These are phyloP conservation scores for Caenorhabditis sulstoni DNA, from an alignment of 2,888 invertebrate genomes.

Conservation along the genomic window DNA sequence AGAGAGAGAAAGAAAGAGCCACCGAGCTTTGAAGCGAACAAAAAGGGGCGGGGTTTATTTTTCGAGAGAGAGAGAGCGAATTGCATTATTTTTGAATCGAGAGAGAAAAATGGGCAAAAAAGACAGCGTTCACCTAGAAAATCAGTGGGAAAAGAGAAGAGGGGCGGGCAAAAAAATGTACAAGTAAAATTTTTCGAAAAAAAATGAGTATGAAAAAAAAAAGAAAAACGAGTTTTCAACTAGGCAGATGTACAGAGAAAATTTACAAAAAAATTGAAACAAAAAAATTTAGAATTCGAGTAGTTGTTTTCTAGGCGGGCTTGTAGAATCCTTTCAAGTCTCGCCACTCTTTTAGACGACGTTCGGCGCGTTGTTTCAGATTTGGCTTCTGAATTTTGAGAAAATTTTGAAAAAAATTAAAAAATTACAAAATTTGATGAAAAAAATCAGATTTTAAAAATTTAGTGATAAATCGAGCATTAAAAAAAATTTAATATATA, in stretches of 20 bases:
- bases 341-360: conserved; percentile 29
- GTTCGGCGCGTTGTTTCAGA: conserved; percentile 32
- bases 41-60: not conserved
- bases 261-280: conserved; percentile 4
- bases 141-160: not conserved
- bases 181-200: not conserved
- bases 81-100: not conserved
- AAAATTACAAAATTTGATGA: too few relatives aligned
- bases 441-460: too few relatives aligned
- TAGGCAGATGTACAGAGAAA: conserved; percentile 16
- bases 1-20: conserved; percentile 7
- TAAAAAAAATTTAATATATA: too few relatives aligned
- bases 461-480: too few relatives aligned
- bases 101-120: conserved; percentile 8
- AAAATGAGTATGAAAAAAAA: conserved; percentile 6
- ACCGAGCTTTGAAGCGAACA: conserved; percentile 21
- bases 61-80: conserved; percentile 1
- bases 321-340: conserved; percentile 55
- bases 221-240: not conserved
- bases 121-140: conserved; percentile 27
- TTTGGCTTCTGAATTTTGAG: conserved; percentile 49
- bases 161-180: not conserved
- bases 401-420: too few relatives aligned
- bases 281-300: too few relatives aligned
- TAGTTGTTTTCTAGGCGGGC: conserved; percentile 48